Base-by-base conservation (phyloP, 2,113 vertebrate species). In the Corythornis cristatus region DNA sequence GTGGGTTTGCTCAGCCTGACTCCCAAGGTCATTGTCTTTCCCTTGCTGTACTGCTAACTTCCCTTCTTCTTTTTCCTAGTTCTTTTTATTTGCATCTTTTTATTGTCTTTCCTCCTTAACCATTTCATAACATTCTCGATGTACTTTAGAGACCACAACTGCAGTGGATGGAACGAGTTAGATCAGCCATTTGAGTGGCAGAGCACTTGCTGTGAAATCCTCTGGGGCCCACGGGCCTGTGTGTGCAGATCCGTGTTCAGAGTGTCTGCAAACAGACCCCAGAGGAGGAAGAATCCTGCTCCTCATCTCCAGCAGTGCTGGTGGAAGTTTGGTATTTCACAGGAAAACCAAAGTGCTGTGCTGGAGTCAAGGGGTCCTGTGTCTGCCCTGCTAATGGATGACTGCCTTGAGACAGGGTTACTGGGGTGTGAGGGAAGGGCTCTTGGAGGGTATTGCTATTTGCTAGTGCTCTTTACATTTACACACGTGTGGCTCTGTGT, bases 251-350 rank as follows among this genome's bases (percentile, higher is more conserved):
- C 6, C 3, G 1, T 3, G 3, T 7, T 57, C 42, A 14, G 8
- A 28, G 9, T 28, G 3, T 15, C 61, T 13, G 22, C 9, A 46
- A 31, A 65, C 23, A 5, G 0, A 7, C 31, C 17, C 20, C 0
- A 2, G 35, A 51, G 71, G 31, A 87, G 67, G 82, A 40, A 25
- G 31, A 61, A 6, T 29, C 23, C 45, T 0, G 1, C 60, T 75
- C 28, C 46, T 6, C 2, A 46, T 2, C 19, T 57, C 1, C 18
- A 1, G 72, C 6, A 18, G 7, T 6, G 28, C 48, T 17, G 35
- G 1, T 4, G 66, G 46, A 8, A 68, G 15, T 15, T 68, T 71
- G 72, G 7, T 35, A 43, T 31, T 71, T 40, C 48, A 8, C 13
- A 58, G 66, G 54, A 67, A 82, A 29, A 62, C 18, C 48, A 62